A percentile compares a stretch with the other conserved stretches of the same genome.
phyloP scores from a whole-genome alignment of 2,797 vertebrate species.

The Echeneis naucrates region DNA sequence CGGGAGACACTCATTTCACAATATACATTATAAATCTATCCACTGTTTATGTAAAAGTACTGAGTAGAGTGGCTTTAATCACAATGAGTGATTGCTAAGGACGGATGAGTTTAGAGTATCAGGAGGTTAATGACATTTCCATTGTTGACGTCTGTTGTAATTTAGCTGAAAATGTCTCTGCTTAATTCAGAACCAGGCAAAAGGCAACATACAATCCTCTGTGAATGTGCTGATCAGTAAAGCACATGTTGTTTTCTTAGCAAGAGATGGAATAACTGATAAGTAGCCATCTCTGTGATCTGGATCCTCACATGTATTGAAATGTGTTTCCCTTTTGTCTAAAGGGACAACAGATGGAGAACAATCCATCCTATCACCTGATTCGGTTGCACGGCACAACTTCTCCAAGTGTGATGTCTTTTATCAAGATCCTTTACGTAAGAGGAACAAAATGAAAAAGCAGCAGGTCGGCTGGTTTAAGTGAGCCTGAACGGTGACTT shows the following conservation, averaged over 20 bases:
- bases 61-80: neutral
- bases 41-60: neutral
- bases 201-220: neutral
- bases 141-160: neutral
- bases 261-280: conserved; percentile 29
- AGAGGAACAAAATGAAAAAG: conserved; percentile 43
- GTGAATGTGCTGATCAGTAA: conserved; percentile 28
- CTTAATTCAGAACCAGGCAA: conserved; percentile 21
- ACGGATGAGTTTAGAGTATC: neutral
- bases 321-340: conserved; percentile 21
- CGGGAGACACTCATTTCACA: neutral
- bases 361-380: conserved; percentile 1
- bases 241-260: conserved; percentile 44
- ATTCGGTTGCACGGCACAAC: conserved; percentile 10
- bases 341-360: conserved; percentile 35
- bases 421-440: conserved; percentile 32
- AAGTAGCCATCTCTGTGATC: conserved; percentile 36
- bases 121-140: conserved; percentile 3
- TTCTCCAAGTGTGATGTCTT: conserved; percentile 38
- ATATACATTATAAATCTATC: neutral
- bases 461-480: conserved; percentile 31
- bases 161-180: conserved; percentile 8
- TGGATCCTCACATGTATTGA: conserved; percentile 2
- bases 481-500: conserved; percentile 24
- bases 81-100: neutral